Evolutionary conservation across 2,888 invertebrate species (phyloP).

Genomic region (Drosophila anomelani): DNA sequence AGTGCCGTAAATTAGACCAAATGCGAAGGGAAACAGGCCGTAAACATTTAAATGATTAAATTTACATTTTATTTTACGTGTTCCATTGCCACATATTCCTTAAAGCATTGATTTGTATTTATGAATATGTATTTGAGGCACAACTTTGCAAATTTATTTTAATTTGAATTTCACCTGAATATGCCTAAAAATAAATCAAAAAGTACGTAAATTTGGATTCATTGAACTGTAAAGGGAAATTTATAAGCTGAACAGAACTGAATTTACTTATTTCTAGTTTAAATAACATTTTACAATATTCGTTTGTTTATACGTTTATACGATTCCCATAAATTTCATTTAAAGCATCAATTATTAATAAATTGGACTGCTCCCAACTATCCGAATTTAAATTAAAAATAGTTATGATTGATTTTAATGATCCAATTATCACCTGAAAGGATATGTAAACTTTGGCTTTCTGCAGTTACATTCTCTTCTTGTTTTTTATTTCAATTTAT

Average conservation of each 20-base stretch:
- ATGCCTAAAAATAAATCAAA: neutral
- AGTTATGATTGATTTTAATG: no score
- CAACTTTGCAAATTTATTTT: neutral
- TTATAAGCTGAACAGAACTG: neutral
- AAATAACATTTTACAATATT: no score
- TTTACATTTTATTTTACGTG: neutral
- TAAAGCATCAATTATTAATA: neutral
- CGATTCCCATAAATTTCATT: neutral
- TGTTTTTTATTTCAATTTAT: no score
- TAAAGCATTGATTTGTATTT: neutral
- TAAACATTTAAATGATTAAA: conserved; percentile 18
- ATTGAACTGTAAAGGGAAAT: neutral
- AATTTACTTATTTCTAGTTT: neutral
- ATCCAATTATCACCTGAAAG: no score
- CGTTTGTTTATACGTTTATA: neutral
- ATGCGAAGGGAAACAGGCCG: conserved; percentile 34
- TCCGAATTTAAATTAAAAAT: no score
- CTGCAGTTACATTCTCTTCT: no score
- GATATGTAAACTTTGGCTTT: no score
- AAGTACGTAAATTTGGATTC: no score
- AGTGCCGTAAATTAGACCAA: conserved; percentile 66
- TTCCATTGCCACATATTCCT: neutral
- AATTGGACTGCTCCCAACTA: neutral
- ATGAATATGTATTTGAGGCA: neutral
- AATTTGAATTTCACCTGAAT: neutral